Evolutionary conservation across 1,140 invertebrate genomes (phyloP), one percentile per base, ranked within the genome.

Genomic region (Drosophila melanica): DNA sequence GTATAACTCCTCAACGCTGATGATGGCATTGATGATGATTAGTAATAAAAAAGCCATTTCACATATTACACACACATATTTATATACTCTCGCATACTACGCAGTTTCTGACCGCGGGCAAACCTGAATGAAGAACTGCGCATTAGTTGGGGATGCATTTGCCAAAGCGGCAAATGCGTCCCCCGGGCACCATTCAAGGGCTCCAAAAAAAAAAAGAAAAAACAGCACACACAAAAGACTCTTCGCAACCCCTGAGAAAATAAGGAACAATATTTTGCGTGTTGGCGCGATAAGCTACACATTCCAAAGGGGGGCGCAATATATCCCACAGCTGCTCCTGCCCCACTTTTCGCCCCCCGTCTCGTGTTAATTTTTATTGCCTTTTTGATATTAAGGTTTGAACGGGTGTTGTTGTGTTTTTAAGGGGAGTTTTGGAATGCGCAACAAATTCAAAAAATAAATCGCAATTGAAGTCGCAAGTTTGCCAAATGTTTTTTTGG

Each of bases 21-120:
- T 41, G 60, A 53, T 41, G 41, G 14, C 27, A 50, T 11, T 53
- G 64, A 55, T 63, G 71, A 75, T 63, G 72, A 75, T 59, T 54
- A 66, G 58, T 63, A 69, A 64, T 69, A 62, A 74, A 74, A 69
- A 74, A 69, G 57, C 71, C 37, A 63, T 74, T 69, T 69, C 39
- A 53, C 30, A 53, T 30, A 11, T 55, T 41, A 14, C 35, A 50
- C 37, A 14, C 35, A 50, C 37, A 11, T 51, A n/a, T 50, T 10
- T 59, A 23, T 59, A 10, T 37, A 14, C 11, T 7, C 42, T 7
- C 42, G 62, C 20, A 44, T 57, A 60, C 16, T 33, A 35, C 55
- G 65, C 65, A 68, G 65, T 54, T 74, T 62, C 51, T 57, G 42
- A 45, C 39, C 30, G 30, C 27, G 45, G 9, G 27, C 27, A 27